Percentiles rank a stretch among this genome's conserved stretches.
These are phyloP conservation scores for Enteromius viviparus DNA, from an alignment of 2,797 vertebrate species.

Conservation along the genomic window DNA sequence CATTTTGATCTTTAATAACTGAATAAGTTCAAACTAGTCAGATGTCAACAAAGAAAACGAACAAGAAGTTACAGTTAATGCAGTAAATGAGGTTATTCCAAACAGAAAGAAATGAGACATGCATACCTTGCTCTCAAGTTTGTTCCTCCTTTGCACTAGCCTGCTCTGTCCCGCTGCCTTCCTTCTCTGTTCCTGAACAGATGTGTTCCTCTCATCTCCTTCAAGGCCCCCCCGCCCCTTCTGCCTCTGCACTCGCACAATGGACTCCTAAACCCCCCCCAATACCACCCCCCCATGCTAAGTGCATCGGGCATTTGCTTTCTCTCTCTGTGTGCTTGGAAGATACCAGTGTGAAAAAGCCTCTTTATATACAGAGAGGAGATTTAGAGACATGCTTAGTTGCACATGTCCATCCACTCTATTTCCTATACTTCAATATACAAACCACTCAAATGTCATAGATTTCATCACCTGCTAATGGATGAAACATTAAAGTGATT, in stretches of 20 bases:
- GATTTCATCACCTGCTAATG: constrained; percentile 9
- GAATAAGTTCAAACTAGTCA: neutral
- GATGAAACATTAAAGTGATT: neutral
- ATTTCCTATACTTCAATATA: neutral
- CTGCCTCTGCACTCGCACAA: constrained; percentile 53
- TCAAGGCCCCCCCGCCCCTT: constrained; percentile 42
- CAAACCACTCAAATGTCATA: neutral
- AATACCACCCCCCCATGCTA: constrained; percentile 18
- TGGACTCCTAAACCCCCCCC: constrained; percentile 53
- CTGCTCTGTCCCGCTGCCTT: constrained; percentile 29
- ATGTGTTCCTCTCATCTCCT: constrained; percentile 68
- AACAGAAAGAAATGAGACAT: constrained; percentile 6
- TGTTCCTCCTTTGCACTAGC: constrained; percentile 12
- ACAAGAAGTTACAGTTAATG: neutral
- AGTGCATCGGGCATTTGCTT: constrained; percentile 38
- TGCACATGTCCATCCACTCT: neutral
- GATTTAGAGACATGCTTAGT: constrained; percentile 43
- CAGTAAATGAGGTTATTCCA: neutral
- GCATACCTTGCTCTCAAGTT: constrained; percentile 61
- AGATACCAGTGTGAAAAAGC: constrained; percentile 44
- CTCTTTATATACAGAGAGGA: constrained; percentile 49
- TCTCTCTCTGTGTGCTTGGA: constrained; percentile 34
- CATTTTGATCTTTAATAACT: neutral
- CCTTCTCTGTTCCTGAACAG: constrained; percentile 63
- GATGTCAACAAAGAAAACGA: neutral